Evolutionary conservation across 2,797 vertebrate genomes (phyloP), one percentile per base, ranked within the genome.

Genomic region (Neosilurus hyrtlii): DNA sequence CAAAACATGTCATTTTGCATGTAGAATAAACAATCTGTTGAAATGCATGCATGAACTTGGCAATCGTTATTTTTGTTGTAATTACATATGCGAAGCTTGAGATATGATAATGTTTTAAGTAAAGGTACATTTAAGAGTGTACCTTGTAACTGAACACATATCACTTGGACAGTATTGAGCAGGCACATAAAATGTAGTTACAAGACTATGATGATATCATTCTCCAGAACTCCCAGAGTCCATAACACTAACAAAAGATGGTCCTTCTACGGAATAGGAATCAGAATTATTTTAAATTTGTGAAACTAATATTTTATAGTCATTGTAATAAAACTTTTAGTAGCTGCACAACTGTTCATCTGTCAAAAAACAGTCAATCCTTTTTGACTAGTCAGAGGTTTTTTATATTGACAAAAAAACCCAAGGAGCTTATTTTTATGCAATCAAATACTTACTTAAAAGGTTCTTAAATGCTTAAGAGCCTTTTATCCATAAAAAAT

Each of bases 41-140:
- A 86, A 84, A 84, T 81, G 49, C 83, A 88, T 85, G 87, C 83
- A 85, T 81, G 57, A 77, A 22, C 26, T 62, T 79, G 35, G 57
- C 72, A 70, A 73, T 83, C 14, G 26, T 76, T 82, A 74, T 15
- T 83, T 79, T 22, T 16, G 57, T 54, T 30, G 3, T 79, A 24
- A 72, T 71, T 57, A 83, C 66, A 76, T 56, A 56, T 72, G 62
- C 18, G 82, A 85, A 82, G 65, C 54, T 79, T 79, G 9, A 83
- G 43, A 74, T 59, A 70, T 68, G 56, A 54, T 37, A 61, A 51
- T 43, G 30, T 61, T 81, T 81, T 49, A 85, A 85, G 26, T 68
- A 57, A 57, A 74, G 18, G 11, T 59, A 59, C 54, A 59, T 83
- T 84, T 70, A 82, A 43, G 80, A 70, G 57, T 71, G 67, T 66